Evolutionary conservation across 2,888 invertebrate genomes (phyloP).

Genomic region (Chrysotoxum bicinctum): DNA sequence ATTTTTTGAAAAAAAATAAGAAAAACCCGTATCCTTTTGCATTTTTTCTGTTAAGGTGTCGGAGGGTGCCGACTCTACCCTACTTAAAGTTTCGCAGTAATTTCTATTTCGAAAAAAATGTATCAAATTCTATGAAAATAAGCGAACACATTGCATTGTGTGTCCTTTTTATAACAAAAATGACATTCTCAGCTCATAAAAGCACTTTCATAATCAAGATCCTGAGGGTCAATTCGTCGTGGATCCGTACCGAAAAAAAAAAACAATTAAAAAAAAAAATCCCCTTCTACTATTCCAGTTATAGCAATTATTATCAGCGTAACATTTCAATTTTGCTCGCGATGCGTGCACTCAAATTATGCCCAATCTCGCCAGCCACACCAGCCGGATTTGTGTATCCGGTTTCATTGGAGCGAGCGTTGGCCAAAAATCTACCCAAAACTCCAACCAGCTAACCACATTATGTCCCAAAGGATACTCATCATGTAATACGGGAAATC

Average conservation of each 20-base stretch:
- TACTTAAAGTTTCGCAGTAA: too few relatives aligned
- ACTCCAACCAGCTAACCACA: conserved; percentile 36
- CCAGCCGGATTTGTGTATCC: conserved; percentile 5
- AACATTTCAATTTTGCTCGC: conserved; percentile 22
- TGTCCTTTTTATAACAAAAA: not conserved
- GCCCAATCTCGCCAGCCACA: conserved; percentile 15
- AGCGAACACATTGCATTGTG: too few relatives aligned
- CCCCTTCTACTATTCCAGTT: not conserved
- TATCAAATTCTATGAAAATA: too few relatives aligned
- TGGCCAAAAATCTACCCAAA: conserved; percentile 42
- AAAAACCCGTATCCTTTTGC: too few relatives aligned
- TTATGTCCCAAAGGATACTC: conserved; percentile 57
- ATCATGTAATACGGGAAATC: conserved; percentile 58
- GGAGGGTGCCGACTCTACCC: too few relatives aligned
- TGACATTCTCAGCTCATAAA: not conserved
- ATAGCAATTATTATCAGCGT: not conserved
- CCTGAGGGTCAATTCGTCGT: not conserved
- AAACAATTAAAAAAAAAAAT: not conserved
- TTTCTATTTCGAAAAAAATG: too few relatives aligned
- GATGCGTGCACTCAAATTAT: conserved; percentile 36
- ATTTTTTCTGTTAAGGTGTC: too few relatives aligned
- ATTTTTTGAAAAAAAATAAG: too few relatives aligned
- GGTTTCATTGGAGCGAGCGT: conserved; percentile 22
- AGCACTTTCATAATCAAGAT: not conserved
- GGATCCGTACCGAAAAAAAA: not conserved